Evolutionary conservation across 2,113 vertebrate genomes (phyloP), one percentile per base, ranked within the genome.

Genomic region (Agelaius phoeniceus): DNA sequence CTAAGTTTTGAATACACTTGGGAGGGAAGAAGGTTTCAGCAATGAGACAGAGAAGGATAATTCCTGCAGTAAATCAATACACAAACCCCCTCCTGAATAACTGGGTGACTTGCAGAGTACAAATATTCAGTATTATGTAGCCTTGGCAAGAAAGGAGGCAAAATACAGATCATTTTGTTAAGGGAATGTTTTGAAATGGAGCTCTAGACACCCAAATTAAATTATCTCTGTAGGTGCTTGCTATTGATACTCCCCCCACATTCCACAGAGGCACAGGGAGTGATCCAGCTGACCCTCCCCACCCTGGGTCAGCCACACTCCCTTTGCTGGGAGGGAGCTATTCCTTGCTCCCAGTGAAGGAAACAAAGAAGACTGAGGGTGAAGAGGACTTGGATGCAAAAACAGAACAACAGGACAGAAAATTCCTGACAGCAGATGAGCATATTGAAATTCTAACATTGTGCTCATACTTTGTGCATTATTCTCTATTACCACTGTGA

Each of bases 241-340:
- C n/a, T 62, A 8, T 6, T 33, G 72, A 8, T 18, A 51, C 21
- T 93, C 57, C 23, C 52, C 33, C 4, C 9, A 5, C 54, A 37
- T 7, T 20, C 43, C 3, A 0, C 1, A 0, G 23, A 57, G 61
- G 41, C 66, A 49, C 0, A 3, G 46, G 46, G 19, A 65, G 48
- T 0, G 9, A 66, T 4, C 55, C 73, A 37, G 65, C 39, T 28
- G n/a, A 58, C 16, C 57, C 58, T 30, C 51, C 30, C 41, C 44
- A 26, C 44, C 26, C 30, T 2, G 27, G 19, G 12, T 15, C 41
- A 2, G 41, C 18, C 58, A 35, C 0, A 4, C 31, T 84, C 57
- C 57, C 43, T 43, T 35, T 19, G 62, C 54, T 79, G 73, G 66
- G 20, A 63, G 28, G n/a, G n/a, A 89, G 63, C 43, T 35, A 6